Conservation (phyloP, 1,140 invertebrate genomes). For the Olivierus martensii region DNA sequence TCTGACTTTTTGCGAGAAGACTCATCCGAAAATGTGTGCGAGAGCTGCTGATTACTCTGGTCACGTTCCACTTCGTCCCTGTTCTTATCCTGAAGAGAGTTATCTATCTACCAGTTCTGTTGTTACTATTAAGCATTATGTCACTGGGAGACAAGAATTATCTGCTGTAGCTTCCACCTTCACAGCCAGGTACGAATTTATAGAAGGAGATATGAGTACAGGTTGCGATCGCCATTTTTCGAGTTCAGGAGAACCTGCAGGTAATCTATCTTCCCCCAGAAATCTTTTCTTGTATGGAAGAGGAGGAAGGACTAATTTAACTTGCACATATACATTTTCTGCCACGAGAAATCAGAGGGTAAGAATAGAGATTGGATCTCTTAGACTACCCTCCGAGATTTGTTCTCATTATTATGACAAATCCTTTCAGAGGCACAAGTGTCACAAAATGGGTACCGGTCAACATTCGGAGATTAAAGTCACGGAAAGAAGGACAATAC, state of each 20-base stretch:
- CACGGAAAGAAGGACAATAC: constrained; percentile 6
- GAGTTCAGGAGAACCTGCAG: constrained; percentile 7
- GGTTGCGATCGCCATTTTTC: constrained; percentile 19
- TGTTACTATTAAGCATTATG: constrained; percentile 8
- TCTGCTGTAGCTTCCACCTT: constrained; percentile 11
- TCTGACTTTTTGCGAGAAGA: constrained; percentile 17
- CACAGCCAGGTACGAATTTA: constrained; percentile 19
- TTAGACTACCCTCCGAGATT: not conserved
- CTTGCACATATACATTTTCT: constrained; percentile 19
- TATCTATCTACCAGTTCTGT: constrained; percentile 19
- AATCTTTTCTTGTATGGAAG: constrained; percentile 21
- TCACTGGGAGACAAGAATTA: not conserved
- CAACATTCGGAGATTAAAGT: too few relatives aligned
- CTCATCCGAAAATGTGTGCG: constrained; percentile 18
- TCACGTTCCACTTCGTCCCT: constrained; percentile 14
- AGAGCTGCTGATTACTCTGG: constrained; percentile 15
- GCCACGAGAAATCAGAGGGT: constrained; percentile 13
- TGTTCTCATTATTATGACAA: constrained; percentile 3
- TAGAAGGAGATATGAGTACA: constrained; percentile 14
- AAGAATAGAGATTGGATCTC: constrained; percentile 5
- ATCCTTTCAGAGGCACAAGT: too few relatives aligned
- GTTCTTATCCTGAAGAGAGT: constrained; percentile 14
- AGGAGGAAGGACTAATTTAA: constrained; percentile 18
- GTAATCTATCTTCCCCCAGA: constrained; percentile 14
- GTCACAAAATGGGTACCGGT: too few relatives aligned